Conservation (phyloP, 2,888 invertebrate species). For the Linyphia triangularis region DNA sequence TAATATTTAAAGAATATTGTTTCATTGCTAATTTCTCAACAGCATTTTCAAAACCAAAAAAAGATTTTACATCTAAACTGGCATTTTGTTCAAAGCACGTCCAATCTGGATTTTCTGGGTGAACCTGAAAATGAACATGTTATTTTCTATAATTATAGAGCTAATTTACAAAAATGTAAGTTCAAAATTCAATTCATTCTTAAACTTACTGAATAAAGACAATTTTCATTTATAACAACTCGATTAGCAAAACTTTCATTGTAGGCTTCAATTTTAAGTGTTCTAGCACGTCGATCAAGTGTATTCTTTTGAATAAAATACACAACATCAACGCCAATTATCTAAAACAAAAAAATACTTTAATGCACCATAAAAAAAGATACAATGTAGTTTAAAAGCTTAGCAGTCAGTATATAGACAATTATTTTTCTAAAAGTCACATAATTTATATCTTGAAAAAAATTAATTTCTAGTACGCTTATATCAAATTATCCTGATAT, state of each 20-base stretch:
- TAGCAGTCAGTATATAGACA: neutral
- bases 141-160: neutral
- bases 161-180: too few relatives aligned
- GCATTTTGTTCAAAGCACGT: slow-evolving; percentile 97
- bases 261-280: slow-evolving; percentile 92
- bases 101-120: slow-evolving; percentile 95
- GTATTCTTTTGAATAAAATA: slow-evolving; percentile 94
- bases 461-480: neutral
- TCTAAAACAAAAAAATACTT: slow-evolving; percentile 83
- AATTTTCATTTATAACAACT: slow-evolving; percentile 92
- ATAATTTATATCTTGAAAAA: neutral
- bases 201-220: slow-evolving; percentile 89
- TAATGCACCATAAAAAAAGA: too few relatives aligned
- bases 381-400: neutral
- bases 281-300: slow-evolving; percentile 87
- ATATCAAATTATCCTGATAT: neutral
- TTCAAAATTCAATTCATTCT: neutral
- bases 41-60: slow-evolving; percentile 95
- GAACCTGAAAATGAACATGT: slow-evolving; percentile 84
- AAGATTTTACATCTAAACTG: slow-evolving; percentile 93
- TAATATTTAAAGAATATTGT: slow-evolving; percentile 92
- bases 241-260: slow-evolving; percentile 94
- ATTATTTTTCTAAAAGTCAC: too few relatives aligned
- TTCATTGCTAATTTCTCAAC: slow-evolving; percentile 98
- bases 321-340: slow-evolving; percentile 94